Conservation (phyloP, 2,797 vertebrate species). For the Harpagifer antarcticus region DNA sequence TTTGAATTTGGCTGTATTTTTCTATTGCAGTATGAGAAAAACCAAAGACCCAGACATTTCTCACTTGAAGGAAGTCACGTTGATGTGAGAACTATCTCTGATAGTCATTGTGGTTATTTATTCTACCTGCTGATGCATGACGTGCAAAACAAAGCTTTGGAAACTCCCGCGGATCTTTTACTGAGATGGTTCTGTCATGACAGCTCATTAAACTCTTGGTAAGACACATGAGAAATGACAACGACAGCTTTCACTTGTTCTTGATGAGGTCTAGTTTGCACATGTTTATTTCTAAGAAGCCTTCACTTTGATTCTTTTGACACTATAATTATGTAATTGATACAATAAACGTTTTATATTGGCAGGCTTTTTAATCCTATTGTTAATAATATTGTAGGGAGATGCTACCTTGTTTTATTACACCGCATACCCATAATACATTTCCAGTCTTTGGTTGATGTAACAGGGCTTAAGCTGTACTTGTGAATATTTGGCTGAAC, state of each 20-base stretch:
- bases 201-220: conserved; percentile 40
- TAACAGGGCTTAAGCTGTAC: conserved; percentile 6
- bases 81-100: conserved; percentile 37
- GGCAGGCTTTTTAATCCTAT: not conserved
- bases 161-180: conserved; percentile 43
- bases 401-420: conserved; percentile 15
- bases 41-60: conserved; percentile 53
- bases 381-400: conserved; percentile 16
- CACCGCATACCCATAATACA: not conserved
- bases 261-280: conserved; percentile 37
- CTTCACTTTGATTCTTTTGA: conserved; percentile 33
- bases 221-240: conserved; percentile 27
- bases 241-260: conserved; percentile 7
- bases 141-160: conserved; percentile 43
- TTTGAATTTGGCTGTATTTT: conserved; percentile 69
- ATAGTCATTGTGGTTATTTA: conserved; percentile 45
- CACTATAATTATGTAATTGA: conserved; percentile 42
- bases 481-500: conserved; percentile 43
- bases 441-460: conserved; percentile 12
- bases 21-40: conserved; percentile 65
- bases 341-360: conserved; percentile 13
- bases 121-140: conserved; percentile 37
- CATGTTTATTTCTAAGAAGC: conserved; percentile 38
- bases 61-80: conserved; percentile 46
- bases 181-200: conserved; percentile 29